Evolutionary conservation across 2,113 vertebrate genomes (phyloP).

Genomic region (Pristiophorus japonicus): DNA sequence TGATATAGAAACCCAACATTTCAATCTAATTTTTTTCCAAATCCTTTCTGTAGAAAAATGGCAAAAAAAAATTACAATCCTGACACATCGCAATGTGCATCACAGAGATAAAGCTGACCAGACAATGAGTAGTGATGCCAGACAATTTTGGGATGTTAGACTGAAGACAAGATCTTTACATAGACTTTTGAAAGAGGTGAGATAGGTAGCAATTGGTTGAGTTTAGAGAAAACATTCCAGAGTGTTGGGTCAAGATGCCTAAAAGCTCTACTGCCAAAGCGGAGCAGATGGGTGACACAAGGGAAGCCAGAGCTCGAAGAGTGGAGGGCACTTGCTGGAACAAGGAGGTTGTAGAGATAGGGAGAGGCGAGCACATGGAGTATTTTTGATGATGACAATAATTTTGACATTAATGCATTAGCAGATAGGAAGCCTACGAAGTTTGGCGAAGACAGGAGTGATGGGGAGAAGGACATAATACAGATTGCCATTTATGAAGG

Average conservation of each 20-base stretch:
- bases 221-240: neutral
- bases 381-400: neutral
- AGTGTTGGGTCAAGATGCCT: neutral
- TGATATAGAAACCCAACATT: no score
- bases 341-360: neutral
- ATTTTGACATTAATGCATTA: neutral
- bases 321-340: neutral
- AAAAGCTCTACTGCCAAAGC: neutral
- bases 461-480: no score
- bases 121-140: no score
- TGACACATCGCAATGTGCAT: no score
- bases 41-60: no score
- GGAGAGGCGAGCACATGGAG: neutral
- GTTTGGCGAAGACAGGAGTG: no score
- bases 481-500: no score
- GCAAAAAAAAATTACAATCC: no score
- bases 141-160: neutral
- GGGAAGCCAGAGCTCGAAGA: neutral
- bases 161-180: neutral
- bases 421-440: no score
- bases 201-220: neutral
- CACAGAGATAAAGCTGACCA: no score
- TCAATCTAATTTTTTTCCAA: no score
- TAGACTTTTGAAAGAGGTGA: neutral
- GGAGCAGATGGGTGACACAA: neutral